Evolutionary conservation across 2,888 invertebrate species (phyloP).

Genomic region (Tipula confusa): DNA sequence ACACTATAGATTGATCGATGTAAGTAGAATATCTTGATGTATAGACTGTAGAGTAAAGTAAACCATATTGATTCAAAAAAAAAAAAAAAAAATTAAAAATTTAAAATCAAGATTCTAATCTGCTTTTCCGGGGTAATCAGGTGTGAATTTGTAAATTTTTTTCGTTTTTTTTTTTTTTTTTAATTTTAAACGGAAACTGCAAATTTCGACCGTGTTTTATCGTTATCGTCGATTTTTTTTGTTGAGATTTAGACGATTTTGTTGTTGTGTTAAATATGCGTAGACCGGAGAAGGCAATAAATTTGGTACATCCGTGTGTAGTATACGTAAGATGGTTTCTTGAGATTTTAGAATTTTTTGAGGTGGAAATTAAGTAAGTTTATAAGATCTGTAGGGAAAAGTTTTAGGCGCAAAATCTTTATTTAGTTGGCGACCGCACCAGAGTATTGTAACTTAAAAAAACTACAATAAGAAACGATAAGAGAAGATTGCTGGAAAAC

Average conservation of each 20-base stretch:
- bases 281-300: neutral
- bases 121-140: constrained; percentile 12
- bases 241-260: neutral
- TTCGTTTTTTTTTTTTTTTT: neutral
- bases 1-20: neutral
- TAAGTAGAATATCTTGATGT: neutral
- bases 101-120: neutral
- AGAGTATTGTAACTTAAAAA: no score
- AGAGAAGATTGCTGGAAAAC: no score
- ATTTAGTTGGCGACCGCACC: no score
- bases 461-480: no score
- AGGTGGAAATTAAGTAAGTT: neutral
- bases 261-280: constrained; percentile 8
- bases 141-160: neutral
- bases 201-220: constrained; percentile 12
- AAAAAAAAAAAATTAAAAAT: neutral
- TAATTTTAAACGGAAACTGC: constrained; percentile 12
- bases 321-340: neutral
- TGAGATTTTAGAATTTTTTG: neutral
- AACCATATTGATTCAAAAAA: neutral
- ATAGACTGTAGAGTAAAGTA: neutral
- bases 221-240: neutral
- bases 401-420: no score
- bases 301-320: neutral
- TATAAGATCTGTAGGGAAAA: no score